Evolutionary conservation across 2,797 vertebrate genomes (phyloP).

Genomic region (Acanthopagrus latus): DNA sequence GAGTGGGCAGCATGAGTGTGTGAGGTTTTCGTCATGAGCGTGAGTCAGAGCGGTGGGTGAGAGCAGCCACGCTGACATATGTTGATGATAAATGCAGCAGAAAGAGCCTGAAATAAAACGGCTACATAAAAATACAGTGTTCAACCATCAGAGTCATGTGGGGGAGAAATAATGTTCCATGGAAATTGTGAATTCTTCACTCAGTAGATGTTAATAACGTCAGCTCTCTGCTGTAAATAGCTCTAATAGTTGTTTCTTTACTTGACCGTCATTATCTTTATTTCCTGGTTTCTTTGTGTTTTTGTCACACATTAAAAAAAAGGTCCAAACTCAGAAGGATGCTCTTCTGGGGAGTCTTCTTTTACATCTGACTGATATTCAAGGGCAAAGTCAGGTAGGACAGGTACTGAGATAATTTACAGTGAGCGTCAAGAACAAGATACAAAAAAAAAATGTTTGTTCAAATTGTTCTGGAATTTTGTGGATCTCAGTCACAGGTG

Average conservation of each 20-base stretch:
- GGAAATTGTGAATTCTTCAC: not conserved
- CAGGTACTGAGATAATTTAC: no score
- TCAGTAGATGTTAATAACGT: not conserved
- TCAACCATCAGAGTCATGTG: not conserved
- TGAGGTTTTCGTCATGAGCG: slow-evolving; percentile 32
- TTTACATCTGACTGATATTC: no score
- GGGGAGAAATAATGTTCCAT: not conserved
- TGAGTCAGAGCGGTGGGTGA: slow-evolving; percentile 62
- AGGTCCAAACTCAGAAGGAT: no score
- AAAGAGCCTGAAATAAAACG: not conserved
- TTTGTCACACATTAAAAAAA: no score
- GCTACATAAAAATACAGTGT: not conserved
- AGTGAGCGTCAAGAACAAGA: no score
- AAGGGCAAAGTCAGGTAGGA: no score
- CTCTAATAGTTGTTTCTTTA: not conserved
- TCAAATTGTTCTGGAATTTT: no score
- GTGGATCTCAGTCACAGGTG: no score
- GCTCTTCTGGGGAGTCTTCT: no score
- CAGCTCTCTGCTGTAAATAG: not conserved
- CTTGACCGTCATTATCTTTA: not conserved
- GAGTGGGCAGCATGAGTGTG: slow-evolving; percentile 39
- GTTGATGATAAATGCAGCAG: slow-evolving; percentile 19
- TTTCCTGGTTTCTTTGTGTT: not conserved
- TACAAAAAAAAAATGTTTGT: no score
- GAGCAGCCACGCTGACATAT: slow-evolving; percentile 47